These are phyloP conservation scores for Odontomyia ornata DNA, from an alignment of 2,888 invertebrate species.

Conservation along the genomic window DNA sequence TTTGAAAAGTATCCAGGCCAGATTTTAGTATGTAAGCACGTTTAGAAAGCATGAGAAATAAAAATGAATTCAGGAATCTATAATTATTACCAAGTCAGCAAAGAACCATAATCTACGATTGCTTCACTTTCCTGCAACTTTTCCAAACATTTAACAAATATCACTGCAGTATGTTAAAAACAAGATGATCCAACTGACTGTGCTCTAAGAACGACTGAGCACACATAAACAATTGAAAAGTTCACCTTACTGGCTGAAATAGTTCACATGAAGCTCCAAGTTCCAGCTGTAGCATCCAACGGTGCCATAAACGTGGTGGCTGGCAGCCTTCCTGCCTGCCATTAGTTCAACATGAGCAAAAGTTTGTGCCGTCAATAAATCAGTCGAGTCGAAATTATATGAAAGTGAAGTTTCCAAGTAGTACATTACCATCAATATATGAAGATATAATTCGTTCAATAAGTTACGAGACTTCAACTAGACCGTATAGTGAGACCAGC, in stretches of 20 bases:
- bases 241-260: constrained; percentile 18
- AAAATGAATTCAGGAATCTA: too few relatives aligned
- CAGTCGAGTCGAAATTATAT: constrained; percentile 44
- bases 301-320: constrained; percentile 29
- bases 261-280: background rate
- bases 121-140: too few relatives aligned
- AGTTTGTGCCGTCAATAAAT: constrained; percentile 46
- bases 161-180: background rate
- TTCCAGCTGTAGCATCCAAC: background rate
- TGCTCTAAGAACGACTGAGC: background rate
- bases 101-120: too few relatives aligned
- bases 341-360: constrained; percentile 44
- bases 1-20: too few relatives aligned
- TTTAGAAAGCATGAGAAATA: too few relatives aligned
- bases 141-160: background rate
- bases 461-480: constrained; percentile 34
- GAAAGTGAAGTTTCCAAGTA: constrained; percentile 46
- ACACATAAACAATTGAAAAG: constrained; percentile 9
- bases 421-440: constrained; percentile 45
- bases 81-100: too few relatives aligned
- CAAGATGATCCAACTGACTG: background rate
- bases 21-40: too few relatives aligned
- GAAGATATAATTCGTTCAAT: constrained; percentile 46
- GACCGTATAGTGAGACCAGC: constrained; percentile 27
- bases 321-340: constrained; percentile 19